A percentile compares a stretch with the other conserved stretches of the same genome.
These are phyloP conservation scores for Hoplostethus mediterraneus DNA, from an alignment of 2,797 vertebrate species.

Conservation along the genomic window DNA sequence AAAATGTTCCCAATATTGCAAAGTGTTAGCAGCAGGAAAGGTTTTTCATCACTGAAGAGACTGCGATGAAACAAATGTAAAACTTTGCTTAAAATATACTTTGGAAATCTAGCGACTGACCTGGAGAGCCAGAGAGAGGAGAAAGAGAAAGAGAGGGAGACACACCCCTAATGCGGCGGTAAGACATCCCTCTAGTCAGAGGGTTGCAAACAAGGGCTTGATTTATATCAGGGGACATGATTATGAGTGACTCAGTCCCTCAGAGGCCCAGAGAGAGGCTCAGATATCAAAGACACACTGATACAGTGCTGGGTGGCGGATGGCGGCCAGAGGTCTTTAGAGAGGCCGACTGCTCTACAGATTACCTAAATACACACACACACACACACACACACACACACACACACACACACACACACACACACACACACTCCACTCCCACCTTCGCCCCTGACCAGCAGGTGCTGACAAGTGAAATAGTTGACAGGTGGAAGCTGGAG, in stretches of 20 bases:
- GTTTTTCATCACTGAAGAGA: too few relatives aligned
- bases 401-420: background rate
- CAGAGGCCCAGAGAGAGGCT: conserved; percentile 44
- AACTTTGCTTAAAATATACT: too few relatives aligned
- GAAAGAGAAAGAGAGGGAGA: background rate
- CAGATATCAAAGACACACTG: conserved; percentile 53
- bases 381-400: background rate
- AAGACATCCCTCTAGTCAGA: conserved; percentile 23
- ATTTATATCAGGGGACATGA: conserved; percentile 47
- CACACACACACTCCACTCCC: background rate
- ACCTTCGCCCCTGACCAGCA: background rate
- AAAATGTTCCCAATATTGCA: too few relatives aligned
- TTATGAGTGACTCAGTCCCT: conserved; percentile 25
- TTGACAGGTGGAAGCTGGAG: background rate
- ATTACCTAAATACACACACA: conserved; percentile 6
- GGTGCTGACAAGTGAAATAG: background rate
- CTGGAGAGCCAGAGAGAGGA: background rate
- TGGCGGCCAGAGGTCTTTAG: background rate
- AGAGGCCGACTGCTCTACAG: conserved; percentile 21
- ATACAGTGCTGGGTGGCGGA: conserved; percentile 8
- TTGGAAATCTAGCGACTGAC: too few relatives aligned
- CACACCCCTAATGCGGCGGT: background rate
- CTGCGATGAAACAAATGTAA: too few relatives aligned
- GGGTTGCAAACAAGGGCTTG: conserved; percentile 33
- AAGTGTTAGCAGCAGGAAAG: too few relatives aligned